Evolutionary conservation across 2,113 vertebrate species (phyloP).

Genomic region (Cranoglanis bouderius): DNA sequence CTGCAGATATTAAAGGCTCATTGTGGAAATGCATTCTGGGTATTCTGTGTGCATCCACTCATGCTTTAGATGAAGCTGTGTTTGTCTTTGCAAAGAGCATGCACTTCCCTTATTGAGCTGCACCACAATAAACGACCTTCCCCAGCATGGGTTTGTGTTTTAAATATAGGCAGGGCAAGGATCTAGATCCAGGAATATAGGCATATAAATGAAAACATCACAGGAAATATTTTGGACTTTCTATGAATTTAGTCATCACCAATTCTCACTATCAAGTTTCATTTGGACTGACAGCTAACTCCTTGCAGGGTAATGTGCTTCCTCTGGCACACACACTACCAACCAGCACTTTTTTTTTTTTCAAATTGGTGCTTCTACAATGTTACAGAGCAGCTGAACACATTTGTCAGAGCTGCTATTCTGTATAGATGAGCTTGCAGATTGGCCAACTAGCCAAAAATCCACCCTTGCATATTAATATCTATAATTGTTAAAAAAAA

Average conservation of each 20-base stretch:
- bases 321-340: not conserved
- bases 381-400: not conserved
- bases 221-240: not conserved
- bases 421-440: not conserved
- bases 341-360: not conserved
- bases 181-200: not conserved
- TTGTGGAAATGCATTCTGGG: slow-evolving; percentile 20
- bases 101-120: slow-evolving; percentile 18
- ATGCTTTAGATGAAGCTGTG: slow-evolving; percentile 4
- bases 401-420: not conserved
- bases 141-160: not conserved
- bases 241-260: not conserved
- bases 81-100: slow-evolving; percentile 29
- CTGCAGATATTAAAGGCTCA: slow-evolving; percentile 25
- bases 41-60: not conserved
- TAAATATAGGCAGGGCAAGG: not conserved
- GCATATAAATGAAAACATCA: not conserved
- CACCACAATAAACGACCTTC: slow-evolving; percentile 4
- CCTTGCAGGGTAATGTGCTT: not conserved
- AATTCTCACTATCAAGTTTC: not conserved
- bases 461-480: not conserved
- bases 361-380: not conserved
- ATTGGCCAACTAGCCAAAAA: not conserved
- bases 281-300: slow-evolving; percentile 13
- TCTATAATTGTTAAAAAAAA: not conserved